These are phyloP conservation scores for Amazona finschi DNA, from an alignment of 2,797 vertebrate genomes.

Conservation along the genomic window DNA sequence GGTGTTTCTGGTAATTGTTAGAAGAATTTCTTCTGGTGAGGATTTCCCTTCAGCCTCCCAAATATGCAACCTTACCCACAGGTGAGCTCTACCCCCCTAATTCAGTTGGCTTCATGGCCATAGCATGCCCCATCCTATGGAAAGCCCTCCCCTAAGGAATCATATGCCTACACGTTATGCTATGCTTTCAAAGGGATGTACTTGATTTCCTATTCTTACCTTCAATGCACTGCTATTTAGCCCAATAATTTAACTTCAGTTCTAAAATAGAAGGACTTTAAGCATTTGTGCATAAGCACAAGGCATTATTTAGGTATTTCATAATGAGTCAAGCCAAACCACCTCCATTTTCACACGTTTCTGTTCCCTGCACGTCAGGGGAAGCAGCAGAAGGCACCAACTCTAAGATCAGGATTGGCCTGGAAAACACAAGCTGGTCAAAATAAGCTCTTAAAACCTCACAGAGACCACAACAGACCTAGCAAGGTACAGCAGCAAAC, in stretches of 20 bases:
- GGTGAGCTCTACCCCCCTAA: neutral
- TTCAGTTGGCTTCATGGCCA: neutral
- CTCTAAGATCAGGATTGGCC: neutral
- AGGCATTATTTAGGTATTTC: neutral
- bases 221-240: neutral
- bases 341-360: neutral
- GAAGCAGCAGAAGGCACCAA: neutral
- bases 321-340: neutral
- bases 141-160: neutral
- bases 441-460: neutral
- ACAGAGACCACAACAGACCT: neutral
- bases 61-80: neutral
- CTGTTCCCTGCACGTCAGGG: neutral
- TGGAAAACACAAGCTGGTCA: neutral
- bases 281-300: neutral
- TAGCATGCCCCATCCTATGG: neutral
- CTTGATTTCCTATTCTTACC: neutral
- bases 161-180: neutral
- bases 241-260: neutral
- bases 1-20: neutral
- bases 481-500: neutral
- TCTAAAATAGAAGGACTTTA: neutral
- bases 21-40: neutral
- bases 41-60: neutral
- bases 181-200: neutral